Base-by-base conservation (phyloP, 2,888 invertebrate genomes). In the Macaria notata region DNA sequence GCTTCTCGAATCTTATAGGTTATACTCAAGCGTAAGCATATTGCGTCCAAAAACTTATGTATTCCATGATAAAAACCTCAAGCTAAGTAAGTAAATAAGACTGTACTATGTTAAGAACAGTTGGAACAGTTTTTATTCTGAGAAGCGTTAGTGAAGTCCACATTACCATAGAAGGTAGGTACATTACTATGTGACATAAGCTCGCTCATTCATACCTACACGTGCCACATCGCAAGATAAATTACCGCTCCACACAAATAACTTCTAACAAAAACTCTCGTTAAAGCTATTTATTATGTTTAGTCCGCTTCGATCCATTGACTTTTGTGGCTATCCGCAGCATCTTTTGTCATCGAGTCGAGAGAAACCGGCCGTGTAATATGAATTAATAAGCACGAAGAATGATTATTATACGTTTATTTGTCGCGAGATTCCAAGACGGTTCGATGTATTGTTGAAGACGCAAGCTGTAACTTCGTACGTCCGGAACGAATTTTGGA, bases 361-460 rank as follows among this genome's bases (percentile, higher is more conserved):
- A 84, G 85, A 81, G 78, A 87, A 88, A 90, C 83, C 86, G 86
- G 79, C 88, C 89, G 86, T 90, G 84, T 91, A 91, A 91, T 90
- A 90, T 89, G 91, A 90, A 90, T 89, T 91, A 90, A 91, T 91
- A 91, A 91, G 83, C 83, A 88, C 88, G 89, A 88, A 86, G 84
- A 81, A 83, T 80, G 81, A 81, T 87, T 86, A 85, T 86, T 79
- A 83, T 83, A 78, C 85, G 78, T 85, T 86, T 88, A 88, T 86
- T 88, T 87, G 86, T 80, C 65, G 65, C 66, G 69, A 79, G 67
- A 83, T 79, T 78, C 78, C 71, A 72, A 56, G 67, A 68, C 43
- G 65, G 73, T 72, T 72, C 67, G 72, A 82, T 80, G 78, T 78
- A 76, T 85, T 83, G 78, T 73, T 66, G 41, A 69, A 72, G 73